Percentiles rank a stretch among this genome's conserved stretches.
Conservation (phyloP, 2,113 vertebrate species). For the Heterocephalus glaber region DNA sequence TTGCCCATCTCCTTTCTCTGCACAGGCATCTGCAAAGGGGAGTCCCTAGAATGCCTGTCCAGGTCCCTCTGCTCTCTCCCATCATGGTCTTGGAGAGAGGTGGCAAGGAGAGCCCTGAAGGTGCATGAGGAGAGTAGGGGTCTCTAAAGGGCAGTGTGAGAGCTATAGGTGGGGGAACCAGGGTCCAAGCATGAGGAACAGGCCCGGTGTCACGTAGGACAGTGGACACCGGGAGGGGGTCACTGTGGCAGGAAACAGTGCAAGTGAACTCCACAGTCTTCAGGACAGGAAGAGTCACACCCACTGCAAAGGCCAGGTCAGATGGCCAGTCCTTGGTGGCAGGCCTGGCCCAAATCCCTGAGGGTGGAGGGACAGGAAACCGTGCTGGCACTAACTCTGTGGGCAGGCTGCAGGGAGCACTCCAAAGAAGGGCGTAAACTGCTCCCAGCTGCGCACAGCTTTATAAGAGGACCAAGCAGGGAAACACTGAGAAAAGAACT, state of each 20-base stretch:
- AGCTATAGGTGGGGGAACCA: not conserved
- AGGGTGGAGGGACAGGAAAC: not conserved
- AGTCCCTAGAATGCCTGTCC: not conserved
- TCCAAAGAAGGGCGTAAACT: not conserved
- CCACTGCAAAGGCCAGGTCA: fast-evolving
- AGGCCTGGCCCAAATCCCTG: not conserved
- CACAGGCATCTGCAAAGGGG: not conserved
- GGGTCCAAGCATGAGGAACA: not conserved
- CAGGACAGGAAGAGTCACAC: not conserved
- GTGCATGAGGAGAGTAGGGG: not conserved
- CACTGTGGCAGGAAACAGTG: no score
- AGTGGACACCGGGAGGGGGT: not conserved
- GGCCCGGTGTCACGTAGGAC: not conserved
- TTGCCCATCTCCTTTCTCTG: not conserved
- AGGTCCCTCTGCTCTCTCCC: not conserved
- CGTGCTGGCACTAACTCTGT: fast-evolving
- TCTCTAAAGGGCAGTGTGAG: not conserved
- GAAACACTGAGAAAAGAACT: not conserved
- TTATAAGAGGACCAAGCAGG: not conserved
- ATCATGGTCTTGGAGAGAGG: not conserved
- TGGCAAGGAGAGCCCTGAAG: not conserved
- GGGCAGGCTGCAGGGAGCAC: not conserved
- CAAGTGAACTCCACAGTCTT: not conserved
- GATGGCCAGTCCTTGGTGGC: not conserved
- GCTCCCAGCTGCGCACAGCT: not conserved